A percentile compares a stretch with the other conserved stretches of the same genome.
Conservation (phyloP, 1,140 invertebrate genomes). For the Drosophila parabipectinata region DNA sequence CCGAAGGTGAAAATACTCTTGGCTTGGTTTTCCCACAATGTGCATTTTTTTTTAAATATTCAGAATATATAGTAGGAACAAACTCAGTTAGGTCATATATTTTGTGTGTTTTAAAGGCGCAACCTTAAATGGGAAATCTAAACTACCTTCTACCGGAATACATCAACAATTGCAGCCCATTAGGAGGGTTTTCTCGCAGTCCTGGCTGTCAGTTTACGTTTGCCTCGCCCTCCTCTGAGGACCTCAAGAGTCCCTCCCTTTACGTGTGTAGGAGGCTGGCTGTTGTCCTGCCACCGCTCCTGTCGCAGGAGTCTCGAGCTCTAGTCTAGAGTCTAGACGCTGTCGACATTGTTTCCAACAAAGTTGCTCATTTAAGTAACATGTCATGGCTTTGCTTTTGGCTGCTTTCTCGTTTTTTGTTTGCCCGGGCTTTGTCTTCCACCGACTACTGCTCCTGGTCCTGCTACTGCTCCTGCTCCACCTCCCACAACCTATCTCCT, state of each 20-base stretch:
- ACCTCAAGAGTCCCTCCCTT: not conserved
- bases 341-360: constrained; percentile 82
- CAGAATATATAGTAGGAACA: not conserved
- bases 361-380: constrained; percentile 83
- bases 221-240: constrained; percentile 6
- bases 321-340: constrained; percentile 64
- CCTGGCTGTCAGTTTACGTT: constrained; percentile 53
- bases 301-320: constrained; percentile 40
- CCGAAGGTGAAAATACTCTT: constrained; percentile 6
- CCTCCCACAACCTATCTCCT: not conserved
- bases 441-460: not conserved
- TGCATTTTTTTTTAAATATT: not conserved
- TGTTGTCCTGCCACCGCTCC: constrained; percentile 38
- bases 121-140: not conserved
- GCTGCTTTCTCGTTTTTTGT: constrained; percentile 28
- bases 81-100: not conserved
- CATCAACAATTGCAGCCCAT: constrained; percentile 32
- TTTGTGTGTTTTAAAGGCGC: not conserved
- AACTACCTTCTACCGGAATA: constrained; percentile 4
- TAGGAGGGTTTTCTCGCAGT: constrained; percentile 36
- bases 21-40: not conserved
- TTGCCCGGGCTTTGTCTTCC: constrained; percentile 32
- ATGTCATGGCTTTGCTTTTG: constrained; percentile 69
- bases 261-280: constrained; percentile 27
- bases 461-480: not conserved